phyloP scores from a whole-genome alignment of 2,888 invertebrate species.

The Pterostichus niger region DNA sequence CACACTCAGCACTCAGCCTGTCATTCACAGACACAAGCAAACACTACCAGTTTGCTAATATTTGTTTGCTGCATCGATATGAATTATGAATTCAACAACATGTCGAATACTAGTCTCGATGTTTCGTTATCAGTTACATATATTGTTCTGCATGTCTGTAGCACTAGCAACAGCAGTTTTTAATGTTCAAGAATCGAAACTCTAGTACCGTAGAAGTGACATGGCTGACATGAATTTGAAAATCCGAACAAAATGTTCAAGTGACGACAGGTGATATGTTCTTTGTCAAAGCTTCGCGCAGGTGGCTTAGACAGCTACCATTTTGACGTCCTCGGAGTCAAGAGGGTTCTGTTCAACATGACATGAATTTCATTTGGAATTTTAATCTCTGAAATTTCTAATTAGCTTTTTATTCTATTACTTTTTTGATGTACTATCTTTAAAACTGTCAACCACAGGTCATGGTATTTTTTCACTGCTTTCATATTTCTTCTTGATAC shows the following conservation, averaged over 20 bases:
- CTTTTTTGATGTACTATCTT: not conserved
- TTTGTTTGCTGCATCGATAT: slow-evolving; percentile 1
- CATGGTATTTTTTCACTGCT: no score
- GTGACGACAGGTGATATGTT: slow-evolving; percentile 32
- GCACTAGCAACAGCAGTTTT: not conserved
- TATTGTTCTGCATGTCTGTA: slow-evolving; percentile 11
- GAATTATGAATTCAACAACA: not conserved
- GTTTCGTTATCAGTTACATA: not conserved
- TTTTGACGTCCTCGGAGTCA: not conserved
- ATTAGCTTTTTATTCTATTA: not conserved
- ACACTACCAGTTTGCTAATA: not conserved
- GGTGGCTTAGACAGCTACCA: slow-evolving; percentile 16
- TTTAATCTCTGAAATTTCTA: not conserved
- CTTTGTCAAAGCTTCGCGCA: slow-evolving; percentile 1
- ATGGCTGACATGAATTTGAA: slow-evolving; percentile 26
- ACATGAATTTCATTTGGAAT: not conserved
- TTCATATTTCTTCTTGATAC: no score
- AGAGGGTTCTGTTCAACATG: not conserved
- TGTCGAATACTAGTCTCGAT: not conserved
- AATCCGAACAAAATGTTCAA: slow-evolving; percentile 25
- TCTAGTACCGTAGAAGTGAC: slow-evolving; percentile 9
- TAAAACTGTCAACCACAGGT: not conserved
- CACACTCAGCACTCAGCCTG: no score
- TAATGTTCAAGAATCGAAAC: not conserved
- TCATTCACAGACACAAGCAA: no score